Evolutionary conservation across 2,888 invertebrate species (phyloP), one percentile per base, ranked within the genome.

Genomic region (Xestia c-nigrum): DNA sequence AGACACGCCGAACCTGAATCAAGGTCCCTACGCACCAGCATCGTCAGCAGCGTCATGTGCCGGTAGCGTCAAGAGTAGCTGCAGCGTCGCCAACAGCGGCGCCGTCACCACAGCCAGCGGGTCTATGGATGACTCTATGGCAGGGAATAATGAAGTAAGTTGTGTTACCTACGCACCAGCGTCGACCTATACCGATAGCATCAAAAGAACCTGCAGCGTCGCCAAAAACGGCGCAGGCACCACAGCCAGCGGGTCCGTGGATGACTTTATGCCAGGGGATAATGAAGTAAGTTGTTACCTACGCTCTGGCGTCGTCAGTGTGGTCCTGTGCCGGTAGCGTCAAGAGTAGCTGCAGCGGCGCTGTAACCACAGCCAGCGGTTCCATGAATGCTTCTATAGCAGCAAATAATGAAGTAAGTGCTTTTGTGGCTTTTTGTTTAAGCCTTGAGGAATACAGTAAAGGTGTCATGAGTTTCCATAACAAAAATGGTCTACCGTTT

Each of bases 11-110:
- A 88, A 85, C 74, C 85, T 94, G 64, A 94, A 89, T 84, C 96
- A 96, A 78, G 96, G 96, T 0, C 96, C 96, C 0, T 96, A 96
- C 90, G 96, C 96, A 69, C 96, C 96, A 1, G 84, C 93, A 1
- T 93, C 94, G 0, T 93, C 94, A 1, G 93, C 93, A 3, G 83
- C 93, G 0, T 91, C 93, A 0, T 93, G 93, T 72, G 91, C 92
- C 14, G 93, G 92, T 61, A 91, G 87, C 81, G 87, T 85, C 74
- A 96, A 95, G 88, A 93, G 93, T 86, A 93, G 94, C 80, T 97
- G 92, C 92, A 95, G 91, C 86, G 94, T 89, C 81, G 94, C 89
- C 83, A 93, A 76, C 91, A 93, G 80, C 89, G 94, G 85, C 66
- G 93, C 86, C 76, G 93, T 88, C 84, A 94, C 88, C 72, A 91